phyloP scores from a whole-genome alignment of 2,113 vertebrate species.

The Gobiocypris rarus region DNA sequence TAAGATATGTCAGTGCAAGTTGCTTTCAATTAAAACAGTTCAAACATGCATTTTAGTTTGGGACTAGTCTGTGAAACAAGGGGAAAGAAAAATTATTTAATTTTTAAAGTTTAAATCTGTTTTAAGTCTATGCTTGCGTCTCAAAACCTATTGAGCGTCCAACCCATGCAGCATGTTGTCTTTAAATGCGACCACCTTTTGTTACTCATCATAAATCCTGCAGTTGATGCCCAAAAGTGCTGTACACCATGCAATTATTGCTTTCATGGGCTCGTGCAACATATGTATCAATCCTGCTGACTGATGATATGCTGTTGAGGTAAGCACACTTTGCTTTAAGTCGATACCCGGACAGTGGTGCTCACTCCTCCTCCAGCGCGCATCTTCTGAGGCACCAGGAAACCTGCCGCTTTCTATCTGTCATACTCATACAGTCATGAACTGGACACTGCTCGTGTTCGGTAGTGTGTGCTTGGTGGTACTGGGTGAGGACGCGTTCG shows the following conservation, averaged over 20 bases:
- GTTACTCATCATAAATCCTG: background rate
- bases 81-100: background rate
- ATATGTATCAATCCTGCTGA: background rate
- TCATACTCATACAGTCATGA: constrained; percentile 29
- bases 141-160: background rate
- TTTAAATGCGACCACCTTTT: background rate
- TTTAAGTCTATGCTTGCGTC: background rate
- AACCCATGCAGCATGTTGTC: no score
- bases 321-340: background rate
- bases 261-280: background rate
- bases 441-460: constrained; percentile 25
- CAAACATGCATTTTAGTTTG: no score
- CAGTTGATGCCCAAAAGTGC: background rate
- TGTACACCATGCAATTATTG: background rate
- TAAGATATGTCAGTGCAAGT: no score
- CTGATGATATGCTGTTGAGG: constrained; percentile 1
- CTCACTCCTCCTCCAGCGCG: constrained; percentile 1
- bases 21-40: no score
- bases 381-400: background rate
- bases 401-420: background rate
- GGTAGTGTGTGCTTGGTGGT: constrained; percentile 26
- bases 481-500: background rate
- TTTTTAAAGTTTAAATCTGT: background rate
- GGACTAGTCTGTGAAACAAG: no score
- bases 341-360: background rate